Percentiles rank a stretch among this genome's conserved stretches.
These are phyloP conservation scores for Podilymbus podiceps DNA, from an alignment of 2,113 vertebrate genomes.

Conservation along the genomic window DNA sequence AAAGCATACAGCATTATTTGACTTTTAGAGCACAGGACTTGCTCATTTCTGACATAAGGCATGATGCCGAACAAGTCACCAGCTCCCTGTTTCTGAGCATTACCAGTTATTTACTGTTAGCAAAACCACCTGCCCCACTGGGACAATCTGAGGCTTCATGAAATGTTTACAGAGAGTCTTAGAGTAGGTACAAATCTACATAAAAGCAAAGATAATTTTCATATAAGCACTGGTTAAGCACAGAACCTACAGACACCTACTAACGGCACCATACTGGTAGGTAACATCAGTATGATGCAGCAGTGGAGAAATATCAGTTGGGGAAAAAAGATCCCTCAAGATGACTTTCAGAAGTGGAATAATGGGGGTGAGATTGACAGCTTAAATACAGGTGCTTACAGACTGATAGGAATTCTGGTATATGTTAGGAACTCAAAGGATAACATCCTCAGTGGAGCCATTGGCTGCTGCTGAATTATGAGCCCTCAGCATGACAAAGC, in stretches of 20 bases:
- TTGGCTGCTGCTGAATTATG: conserved; percentile 20
- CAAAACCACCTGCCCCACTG: not conserved
- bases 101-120: not conserved
- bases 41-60: not conserved
- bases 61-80: not conserved
- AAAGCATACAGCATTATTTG: not conserved
- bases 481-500: conserved; percentile 1
- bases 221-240: not conserved
- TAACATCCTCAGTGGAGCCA: not conserved
- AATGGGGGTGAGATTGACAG: not conserved
- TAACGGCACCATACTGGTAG: not conserved
- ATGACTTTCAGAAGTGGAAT: not conserved
- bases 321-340: not conserved
- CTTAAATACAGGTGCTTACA: not conserved
- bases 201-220: not conserved
- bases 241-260: not conserved
- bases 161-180: not conserved
- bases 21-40: not conserved
- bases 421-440: not conserved
- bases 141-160: not conserved
- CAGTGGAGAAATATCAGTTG: not conserved
- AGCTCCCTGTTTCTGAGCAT: not conserved
- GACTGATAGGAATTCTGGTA: not conserved
- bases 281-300: not conserved
- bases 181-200: not conserved